Evolutionary conservation across 2,797 vertebrate species (phyloP), one percentile per base, ranked within the genome.

Genomic region (Gallinago stenura): DNA sequence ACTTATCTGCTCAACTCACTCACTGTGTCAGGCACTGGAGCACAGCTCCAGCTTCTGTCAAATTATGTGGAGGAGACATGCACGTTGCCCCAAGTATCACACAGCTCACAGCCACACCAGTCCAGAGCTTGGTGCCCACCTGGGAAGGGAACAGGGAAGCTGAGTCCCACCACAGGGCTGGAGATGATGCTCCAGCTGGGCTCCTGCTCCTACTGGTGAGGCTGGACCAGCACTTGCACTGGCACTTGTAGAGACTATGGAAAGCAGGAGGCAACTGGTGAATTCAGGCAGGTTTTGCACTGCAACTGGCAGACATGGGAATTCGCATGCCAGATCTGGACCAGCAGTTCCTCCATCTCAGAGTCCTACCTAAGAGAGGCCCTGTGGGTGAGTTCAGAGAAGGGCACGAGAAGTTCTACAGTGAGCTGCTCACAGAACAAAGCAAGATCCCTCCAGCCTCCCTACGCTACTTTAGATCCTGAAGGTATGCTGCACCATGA

Each of bases 51-150:
- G 37, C n/a, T 83, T 69, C 51, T 69, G 37, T 43, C 46, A 71
- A 39, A 33, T 0, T 0, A 39, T 2, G 1, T 1, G 14, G 57
- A 78, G 35, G 48, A 37, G 39, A 66, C 35, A 77, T 50, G 15
- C 26, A 66, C 0, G 0, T 20, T 33, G 17, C 11, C 5, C 43
- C 2, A 2, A 87, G 39, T 73, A 70, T n/a, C 57, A 62, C 1
- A 0, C 9, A 58, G 51, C 33, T 33, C 18, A 18, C 58, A 66
- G 58, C 57, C 50, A 70, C 15, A 33, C 28, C 57, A 89, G 51
- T 31, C 25, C 72, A 65, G 41, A 89, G 46, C 60, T 53, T 0
- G 2, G 28, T 57, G 50, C 8, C 39, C 3, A 3, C 1, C 25
- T 62, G n/a, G 28, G 50, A 84, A 66, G 39, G 41, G 30, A 89